A percentile compares a stretch with the other conserved stretches of the same genome.
Evolutionary conservation across 2,113 vertebrate species (phyloP).

Genomic region (Coptodon bakossiorum): DNA sequence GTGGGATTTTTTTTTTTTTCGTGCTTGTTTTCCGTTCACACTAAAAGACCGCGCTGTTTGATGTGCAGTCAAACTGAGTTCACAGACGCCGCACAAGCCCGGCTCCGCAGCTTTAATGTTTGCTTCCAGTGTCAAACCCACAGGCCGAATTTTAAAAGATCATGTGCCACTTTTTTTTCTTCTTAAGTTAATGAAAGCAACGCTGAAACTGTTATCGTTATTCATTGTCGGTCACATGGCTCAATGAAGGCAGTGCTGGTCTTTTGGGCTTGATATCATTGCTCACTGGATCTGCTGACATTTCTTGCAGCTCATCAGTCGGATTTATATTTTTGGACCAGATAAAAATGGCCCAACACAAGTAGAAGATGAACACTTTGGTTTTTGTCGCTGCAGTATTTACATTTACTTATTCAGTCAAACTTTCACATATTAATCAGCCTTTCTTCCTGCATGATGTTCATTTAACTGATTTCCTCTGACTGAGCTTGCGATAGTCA

Average conservation of each 20-base stretch:
- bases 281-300: neutral
- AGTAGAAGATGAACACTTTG: neutral
- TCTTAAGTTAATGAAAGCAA: neutral
- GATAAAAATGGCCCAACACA: neutral
- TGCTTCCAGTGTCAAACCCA: neutral
- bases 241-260: neutral
- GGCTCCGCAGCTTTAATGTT: neutral
- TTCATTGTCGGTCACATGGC: neutral
- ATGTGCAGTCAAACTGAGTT: neutral
- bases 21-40: neutral
- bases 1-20: neutral
- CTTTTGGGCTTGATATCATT: neutral
- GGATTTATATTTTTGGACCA: neutral
- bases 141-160: neutral
- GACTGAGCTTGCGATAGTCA: neutral
- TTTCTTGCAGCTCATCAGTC: neutral
- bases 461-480: neutral
- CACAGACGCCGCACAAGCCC: neutral
- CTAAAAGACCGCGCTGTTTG: neutral
- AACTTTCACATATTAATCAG: neutral
- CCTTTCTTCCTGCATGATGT: neutral
- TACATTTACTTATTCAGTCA: neutral
- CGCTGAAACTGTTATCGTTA: neutral
- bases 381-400: neutral
- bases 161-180: neutral